Conservation (phyloP, 2,113 vertebrate genomes). For the Tricholaema leucomelas region DNA sequence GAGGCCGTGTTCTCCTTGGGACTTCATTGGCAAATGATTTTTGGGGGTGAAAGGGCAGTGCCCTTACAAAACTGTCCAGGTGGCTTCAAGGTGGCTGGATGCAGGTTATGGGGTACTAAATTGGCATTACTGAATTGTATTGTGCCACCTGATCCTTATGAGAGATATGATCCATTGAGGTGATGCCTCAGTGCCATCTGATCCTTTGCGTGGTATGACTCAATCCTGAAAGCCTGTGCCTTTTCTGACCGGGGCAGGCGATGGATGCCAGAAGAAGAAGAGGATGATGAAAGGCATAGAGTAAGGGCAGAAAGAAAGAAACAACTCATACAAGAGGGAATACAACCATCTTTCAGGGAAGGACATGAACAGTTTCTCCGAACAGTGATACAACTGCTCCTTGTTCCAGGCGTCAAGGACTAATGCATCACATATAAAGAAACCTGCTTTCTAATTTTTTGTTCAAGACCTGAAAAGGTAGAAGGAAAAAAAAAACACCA, state of each 20-base stretch:
- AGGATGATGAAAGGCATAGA: neutral
- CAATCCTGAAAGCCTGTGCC: neutral
- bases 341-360: neutral
- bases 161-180: neutral
- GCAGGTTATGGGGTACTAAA: neutral
- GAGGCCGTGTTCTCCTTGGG: neutral
- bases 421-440: neutral
- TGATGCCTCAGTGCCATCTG: neutral
- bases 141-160: neutral
- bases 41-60: neutral
- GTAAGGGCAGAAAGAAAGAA: neutral
- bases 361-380: neutral
- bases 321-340: neutral
- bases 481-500: constrained; percentile 7
- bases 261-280: neutral
- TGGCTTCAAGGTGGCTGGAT: neutral
- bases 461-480: constrained; percentile 1
- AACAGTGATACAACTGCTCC: neutral
- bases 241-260: neutral
- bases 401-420: neutral
- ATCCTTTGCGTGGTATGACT: neutral
- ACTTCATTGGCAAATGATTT: neutral
- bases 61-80: neutral
- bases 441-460: neutral
- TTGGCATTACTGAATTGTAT: accelerated